A percentile compares a stretch with the other conserved stretches of the same genome.
phyloP scores from a whole-genome alignment of 1,140 invertebrate species.

The Microplitis mediator region DNA sequence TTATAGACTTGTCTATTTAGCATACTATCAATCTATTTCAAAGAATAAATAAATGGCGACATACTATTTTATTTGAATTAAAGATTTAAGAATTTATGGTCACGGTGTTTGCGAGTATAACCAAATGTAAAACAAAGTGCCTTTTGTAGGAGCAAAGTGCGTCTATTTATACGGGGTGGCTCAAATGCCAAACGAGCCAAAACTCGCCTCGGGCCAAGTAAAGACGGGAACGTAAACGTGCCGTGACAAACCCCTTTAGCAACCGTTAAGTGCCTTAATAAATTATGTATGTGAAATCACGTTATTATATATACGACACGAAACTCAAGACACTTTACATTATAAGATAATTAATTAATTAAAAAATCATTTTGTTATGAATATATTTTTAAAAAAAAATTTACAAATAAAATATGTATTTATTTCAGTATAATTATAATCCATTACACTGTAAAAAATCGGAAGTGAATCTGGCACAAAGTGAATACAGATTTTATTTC shows the following conservation, averaged over 20 bases:
- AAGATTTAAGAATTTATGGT: slow-evolving; percentile 12
- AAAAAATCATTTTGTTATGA: too few species aligned
- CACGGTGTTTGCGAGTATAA: neutral
- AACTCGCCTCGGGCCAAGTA: slow-evolving; percentile 36
- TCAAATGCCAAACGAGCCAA: slow-evolving; percentile 51
- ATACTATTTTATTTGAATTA: neutral
- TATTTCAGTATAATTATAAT: too few species aligned
- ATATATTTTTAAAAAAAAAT: too few species aligned
- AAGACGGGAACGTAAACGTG: slow-evolving; percentile 49
- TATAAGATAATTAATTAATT: neutral
- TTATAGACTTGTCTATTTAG: neutral
- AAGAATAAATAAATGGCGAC: too few species aligned
- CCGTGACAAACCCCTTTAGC: slow-evolving; percentile 48
- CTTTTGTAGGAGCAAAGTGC: slow-evolving; percentile 52
- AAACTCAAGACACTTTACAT: neutral
- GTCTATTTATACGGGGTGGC: slow-evolving; percentile 52
- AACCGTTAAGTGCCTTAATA: slow-evolving; percentile 54
- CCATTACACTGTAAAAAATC: too few species aligned
- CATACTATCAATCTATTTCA: too few species aligned
- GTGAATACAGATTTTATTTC: too few species aligned
- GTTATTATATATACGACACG: neutral
- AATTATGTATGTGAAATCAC: slow-evolving; percentile 40
- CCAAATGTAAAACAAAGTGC: slow-evolving; percentile 46
- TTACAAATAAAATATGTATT: too few species aligned
- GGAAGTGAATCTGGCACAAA: too few species aligned